These are phyloP conservation scores for Gymnoscopelus microlampas DNA, from an alignment of 2,797 vertebrate species.

Conservation along the genomic window DNA sequence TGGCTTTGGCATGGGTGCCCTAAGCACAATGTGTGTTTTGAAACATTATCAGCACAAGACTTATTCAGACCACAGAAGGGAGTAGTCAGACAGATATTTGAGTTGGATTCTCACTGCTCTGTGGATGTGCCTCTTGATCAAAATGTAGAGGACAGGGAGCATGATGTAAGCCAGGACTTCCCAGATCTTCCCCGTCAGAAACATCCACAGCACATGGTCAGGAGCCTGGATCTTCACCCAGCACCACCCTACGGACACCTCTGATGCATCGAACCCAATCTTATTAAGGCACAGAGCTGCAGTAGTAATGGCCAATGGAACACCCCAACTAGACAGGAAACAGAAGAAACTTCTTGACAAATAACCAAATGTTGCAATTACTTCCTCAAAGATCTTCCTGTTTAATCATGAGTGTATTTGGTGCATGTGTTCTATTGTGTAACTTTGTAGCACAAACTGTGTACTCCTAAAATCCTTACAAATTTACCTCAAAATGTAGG, in stretches of 20 bases:
- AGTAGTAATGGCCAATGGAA: slow-evolving; percentile 89
- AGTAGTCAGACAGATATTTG: background rate
- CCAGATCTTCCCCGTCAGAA: slow-evolving; percentile 94
- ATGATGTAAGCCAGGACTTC: slow-evolving; percentile 92
- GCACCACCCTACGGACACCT: slow-evolving; percentile 98
- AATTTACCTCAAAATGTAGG: too few species aligned
- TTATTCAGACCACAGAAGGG: background rate
- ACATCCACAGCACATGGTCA: slow-evolving; percentile 92
- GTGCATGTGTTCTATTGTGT: background rate
- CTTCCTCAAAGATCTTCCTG: slow-evolving; percentile 21
- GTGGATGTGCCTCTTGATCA: slow-evolving; percentile 92
- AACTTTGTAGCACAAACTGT: too few species aligned
- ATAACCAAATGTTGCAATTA: background rate
- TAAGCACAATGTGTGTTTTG: background rate
- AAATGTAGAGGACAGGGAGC: slow-evolving; percentile 90
- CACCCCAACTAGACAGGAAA: slow-evolving; percentile 86
- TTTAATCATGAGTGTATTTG: slow-evolving; percentile 25
- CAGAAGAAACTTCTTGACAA: slow-evolving; percentile 14
- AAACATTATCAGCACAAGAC: background rate
- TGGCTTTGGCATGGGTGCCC: background rate
- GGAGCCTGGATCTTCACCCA: slow-evolving; percentile 87
- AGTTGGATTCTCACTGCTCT: slow-evolving; percentile 83
- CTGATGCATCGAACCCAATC: slow-evolving; percentile 94
- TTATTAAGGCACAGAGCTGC: slow-evolving; percentile 87
- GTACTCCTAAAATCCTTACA: too few species aligned